Base-by-base conservation (phyloP, 1,140 invertebrate species). In the Lepidurus packardi region DNA sequence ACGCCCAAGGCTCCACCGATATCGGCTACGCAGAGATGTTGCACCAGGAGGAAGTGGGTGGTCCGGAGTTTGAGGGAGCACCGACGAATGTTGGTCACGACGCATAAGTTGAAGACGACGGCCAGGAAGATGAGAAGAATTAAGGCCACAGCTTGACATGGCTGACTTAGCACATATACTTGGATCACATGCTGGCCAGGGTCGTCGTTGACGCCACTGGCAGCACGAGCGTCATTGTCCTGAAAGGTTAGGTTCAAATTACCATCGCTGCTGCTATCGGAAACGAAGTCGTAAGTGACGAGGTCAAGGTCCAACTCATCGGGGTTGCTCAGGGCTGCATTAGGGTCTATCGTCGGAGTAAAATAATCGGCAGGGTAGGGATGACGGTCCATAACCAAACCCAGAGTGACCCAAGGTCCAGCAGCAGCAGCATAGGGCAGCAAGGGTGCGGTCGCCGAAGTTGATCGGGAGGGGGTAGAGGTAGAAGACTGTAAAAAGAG, bases 21-120 rank as follows among this genome's bases (percentile, higher is more conserved):
- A 76, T 84, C 83, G 24, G 82, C 81, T 78, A 84, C 81, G 79
- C 83, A 84, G 34, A 84, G 81, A 78, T 84, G 82, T 53, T 84
- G 82, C 34, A 84, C 83, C 43, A 84, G 82, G 5, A 83, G 81
- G 75, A 84, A 84, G 78, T 84, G 82, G 25, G 83, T 82, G 78
- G 83, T 83, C 43, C 81, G 79, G 44, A 83, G 77, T 78, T 84
- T 84, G 41, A 84, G 80, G 65, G 81, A 82, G 78, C 82, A 82
- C 42, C 80, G 80, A 25, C 81, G 81, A 65, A 84, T 83, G 77
- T 84, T 84, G 21, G 76, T 73, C 53, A 84, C 83, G 78, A 84
- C 81, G 74, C 80, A 80, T 5, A 81, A 79, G 77, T 84, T 84
- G 24, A 80, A 80, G 8, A 81, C 44, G 9, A 84, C 78, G 10